A percentile compares a stretch with the other conserved stretches of the same genome.
These are phyloP conservation scores for Microdon myrmicae DNA, from an alignment of 2,888 invertebrate species.

Conservation along the genomic window DNA sequence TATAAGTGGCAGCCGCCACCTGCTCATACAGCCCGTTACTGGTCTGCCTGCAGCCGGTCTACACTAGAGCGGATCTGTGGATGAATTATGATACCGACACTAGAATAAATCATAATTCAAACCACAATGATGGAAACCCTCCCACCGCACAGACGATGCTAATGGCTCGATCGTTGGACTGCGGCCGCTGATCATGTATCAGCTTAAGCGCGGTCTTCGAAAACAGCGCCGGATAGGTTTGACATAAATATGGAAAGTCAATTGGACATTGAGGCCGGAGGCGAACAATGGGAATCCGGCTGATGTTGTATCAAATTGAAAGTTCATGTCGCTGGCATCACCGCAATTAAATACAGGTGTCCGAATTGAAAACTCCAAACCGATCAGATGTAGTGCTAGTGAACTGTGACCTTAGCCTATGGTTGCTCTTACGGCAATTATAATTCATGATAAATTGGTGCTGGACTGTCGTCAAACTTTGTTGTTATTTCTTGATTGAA, in stretches of 20 bases:
- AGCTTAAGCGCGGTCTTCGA: too few species aligned
- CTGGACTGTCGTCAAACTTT: too few species aligned
- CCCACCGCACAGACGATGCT: not conserved
- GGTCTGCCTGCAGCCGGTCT: constrained; percentile 17
- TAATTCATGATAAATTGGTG: too few species aligned
- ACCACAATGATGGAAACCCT: constrained; percentile 16
- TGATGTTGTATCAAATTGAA: constrained; percentile 34
- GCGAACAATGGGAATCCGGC: constrained; percentile 27
- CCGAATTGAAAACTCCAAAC: constrained; percentile 24
- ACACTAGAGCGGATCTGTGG: constrained; percentile 41
- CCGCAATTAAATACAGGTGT: constrained; percentile 40
- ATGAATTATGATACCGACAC: constrained; percentile 50
- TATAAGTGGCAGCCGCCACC: constrained; percentile 35
- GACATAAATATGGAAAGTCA: constrained; percentile 50
- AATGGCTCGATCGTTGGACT: constrained; percentile 32
- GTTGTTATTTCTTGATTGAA: constrained; percentile 48
- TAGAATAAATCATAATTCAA: constrained; percentile 46
- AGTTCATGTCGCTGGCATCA: constrained; percentile 24
- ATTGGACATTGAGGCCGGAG: constrained; percentile 17
- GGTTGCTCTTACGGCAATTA: too few species aligned
- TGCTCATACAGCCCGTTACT: constrained; percentile 41
- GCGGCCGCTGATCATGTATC: constrained; percentile 32
- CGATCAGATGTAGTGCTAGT: constrained; percentile 16
- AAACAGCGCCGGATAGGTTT: constrained; percentile 45
- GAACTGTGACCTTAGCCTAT: constrained; percentile 37